Evolutionary conservation across 2,888 invertebrate genomes (phyloP).

Genomic region (Archaeoteleia sp.): DNA sequence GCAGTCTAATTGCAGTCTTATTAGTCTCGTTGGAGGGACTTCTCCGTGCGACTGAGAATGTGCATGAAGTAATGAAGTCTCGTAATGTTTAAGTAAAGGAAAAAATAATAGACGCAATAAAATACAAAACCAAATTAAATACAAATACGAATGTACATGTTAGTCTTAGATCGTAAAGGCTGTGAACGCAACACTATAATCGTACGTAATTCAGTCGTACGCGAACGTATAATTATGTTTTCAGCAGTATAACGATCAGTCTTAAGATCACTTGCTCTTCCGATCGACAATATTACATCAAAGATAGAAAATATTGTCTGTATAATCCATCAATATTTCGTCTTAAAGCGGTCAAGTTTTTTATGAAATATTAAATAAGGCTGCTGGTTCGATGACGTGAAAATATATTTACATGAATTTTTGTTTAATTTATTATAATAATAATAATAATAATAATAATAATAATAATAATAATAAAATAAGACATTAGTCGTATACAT

Average conservation of each 20-base stretch:
- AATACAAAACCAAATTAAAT: conserved; percentile 21
- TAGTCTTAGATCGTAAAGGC: background rate
- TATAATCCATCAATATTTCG: too few relatives aligned
- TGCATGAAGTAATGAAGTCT: background rate
- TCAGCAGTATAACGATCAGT: conserved; percentile 42
- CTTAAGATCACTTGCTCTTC: conserved; percentile 35
- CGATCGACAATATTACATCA: conserved; percentile 6
- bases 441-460: too few relatives aligned
- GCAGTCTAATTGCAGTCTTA: conserved; percentile 45
- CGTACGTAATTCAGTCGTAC: conserved; percentile 29
- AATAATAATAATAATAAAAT: too few relatives aligned
- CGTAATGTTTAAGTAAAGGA: conserved; percentile 19
- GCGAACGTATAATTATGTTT: conserved; percentile 42
- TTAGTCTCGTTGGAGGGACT: conserved; percentile 12
- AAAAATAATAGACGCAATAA: conserved; percentile 11
- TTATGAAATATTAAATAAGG: too few relatives aligned
- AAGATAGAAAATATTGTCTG: too few relatives aligned
- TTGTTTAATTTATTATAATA: too few relatives aligned
- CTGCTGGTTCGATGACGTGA: too few relatives aligned
- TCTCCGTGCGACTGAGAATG: background rate
- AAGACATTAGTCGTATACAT: too few relatives aligned
- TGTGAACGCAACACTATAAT: conserved; percentile 32
- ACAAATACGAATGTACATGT: conserved; percentile 6
- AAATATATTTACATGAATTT: too few relatives aligned
- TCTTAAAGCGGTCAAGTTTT: too few relatives aligned